Evolutionary conservation across 2,797 vertebrate genomes (phyloP).

Genomic region (Amblyopsis hoosieri): DNA sequence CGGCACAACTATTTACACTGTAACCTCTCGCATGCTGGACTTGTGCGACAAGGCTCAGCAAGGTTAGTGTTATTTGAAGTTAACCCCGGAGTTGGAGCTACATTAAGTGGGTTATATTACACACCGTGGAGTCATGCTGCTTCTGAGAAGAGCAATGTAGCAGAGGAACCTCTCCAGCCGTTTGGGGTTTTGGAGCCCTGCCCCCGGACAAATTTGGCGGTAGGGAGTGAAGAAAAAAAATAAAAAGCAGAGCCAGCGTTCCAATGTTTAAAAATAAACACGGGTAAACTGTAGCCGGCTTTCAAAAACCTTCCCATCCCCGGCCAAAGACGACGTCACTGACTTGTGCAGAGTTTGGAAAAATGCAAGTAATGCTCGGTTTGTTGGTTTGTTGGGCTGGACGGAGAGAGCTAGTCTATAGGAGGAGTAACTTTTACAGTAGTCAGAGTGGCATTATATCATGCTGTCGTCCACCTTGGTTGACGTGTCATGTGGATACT

Average conservation of each 20-base stretch:
- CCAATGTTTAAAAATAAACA: conserved; percentile 82
- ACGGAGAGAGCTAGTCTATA: conserved; percentile 26
- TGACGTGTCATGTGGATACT: conserved; percentile 7
- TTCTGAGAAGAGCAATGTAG: conserved; percentile 23
- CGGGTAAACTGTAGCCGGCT: conserved; percentile 68
- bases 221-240: conserved; percentile 29
- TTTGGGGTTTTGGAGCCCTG: conserved; percentile 54
- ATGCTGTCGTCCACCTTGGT: conserved; percentile 7
- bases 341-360: conserved; percentile 59
- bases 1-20: conserved; percentile 49
- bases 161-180: conserved; percentile 31
- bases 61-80: conserved; percentile 42
- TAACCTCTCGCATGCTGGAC: conserved; percentile 56
- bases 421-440: conserved; percentile 38
- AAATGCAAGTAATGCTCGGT: conserved; percentile 69
- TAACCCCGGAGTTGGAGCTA: conserved; percentile 29
- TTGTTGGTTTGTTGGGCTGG: conserved; percentile 57
- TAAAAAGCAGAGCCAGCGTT: conserved; percentile 49
- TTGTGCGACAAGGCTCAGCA: conserved; percentile 46
- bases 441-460: conserved; percentile 40
- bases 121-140: conserved; percentile 26
- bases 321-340: conserved; percentile 64
- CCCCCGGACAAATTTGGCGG: conserved; percentile 55
- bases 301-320: conserved; percentile 63
- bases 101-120: conserved; percentile 47